phyloP scores from a whole-genome alignment of 2,888 invertebrate genomes.

The Trissolcus japonicus region DNA sequence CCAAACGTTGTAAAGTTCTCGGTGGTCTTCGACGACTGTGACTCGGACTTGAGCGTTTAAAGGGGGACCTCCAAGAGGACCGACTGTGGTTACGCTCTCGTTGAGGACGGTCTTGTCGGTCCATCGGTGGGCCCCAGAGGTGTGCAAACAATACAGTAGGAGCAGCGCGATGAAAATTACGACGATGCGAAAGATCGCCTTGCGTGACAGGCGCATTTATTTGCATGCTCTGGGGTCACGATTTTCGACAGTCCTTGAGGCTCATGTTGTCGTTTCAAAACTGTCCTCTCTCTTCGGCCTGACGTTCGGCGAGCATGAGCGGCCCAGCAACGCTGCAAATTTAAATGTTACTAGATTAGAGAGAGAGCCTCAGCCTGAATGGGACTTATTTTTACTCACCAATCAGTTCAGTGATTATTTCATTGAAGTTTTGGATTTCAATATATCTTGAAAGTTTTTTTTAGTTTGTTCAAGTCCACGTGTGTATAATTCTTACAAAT shows the following conservation, averaged over 20 bases:
- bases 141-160: slow-evolving; percentile 70
- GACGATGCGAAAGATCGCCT: slow-evolving; percentile 68
- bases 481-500: too few species aligned
- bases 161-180: slow-evolving; percentile 66
- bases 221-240: neutral
- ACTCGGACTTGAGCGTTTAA: neutral
- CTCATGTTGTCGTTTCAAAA: slow-evolving; percentile 1
- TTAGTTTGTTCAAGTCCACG: too few species aligned
- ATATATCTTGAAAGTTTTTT: too few species aligned
- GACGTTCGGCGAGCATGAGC: neutral
- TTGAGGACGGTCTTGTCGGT: slow-evolving; percentile 12
- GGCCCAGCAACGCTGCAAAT: neutral
- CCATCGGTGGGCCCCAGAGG: slow-evolving; percentile 64
- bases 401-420: too few species aligned
- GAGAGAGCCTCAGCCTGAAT: too few species aligned
- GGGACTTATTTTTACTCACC: too few species aligned
- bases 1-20: slow-evolving; percentile 77
- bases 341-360: too few species aligned
- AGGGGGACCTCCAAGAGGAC: slow-evolving; percentile 2
- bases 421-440: too few species aligned
- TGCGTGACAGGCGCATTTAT: slow-evolving; percentile 74
- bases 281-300: neutral
- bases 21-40: too few species aligned
- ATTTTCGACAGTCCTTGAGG: neutral
- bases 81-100: slow-evolving; percentile 11